Evolutionary conservation across 2,888 invertebrate species (phyloP), one percentile per base, ranked within the genome.

Genomic region (Troides helena): DNA sequence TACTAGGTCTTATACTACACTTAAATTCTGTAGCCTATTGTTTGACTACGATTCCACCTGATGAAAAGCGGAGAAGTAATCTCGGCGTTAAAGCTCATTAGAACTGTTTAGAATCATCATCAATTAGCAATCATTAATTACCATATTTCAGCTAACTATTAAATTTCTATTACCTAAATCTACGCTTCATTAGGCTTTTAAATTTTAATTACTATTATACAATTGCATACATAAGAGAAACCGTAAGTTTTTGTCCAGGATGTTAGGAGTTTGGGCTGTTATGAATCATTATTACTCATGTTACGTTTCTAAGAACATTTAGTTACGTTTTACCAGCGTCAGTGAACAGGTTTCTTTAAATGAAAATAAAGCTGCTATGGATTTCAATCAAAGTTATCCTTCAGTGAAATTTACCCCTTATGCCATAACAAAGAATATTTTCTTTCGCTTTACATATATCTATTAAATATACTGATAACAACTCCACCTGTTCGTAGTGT

Each of bases 241-340:
- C 21, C 12, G 62, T 43, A n/a, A 43, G 25, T 46, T 69, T 62
- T 50, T 68, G 62, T 62, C 43, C 65, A 66, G 66, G 70, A 70
- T 70, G 53, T 67, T 21, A 36, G 53, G 57, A 25, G 36, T 67
- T 67, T 25, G 59, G 53, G 7, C n/a, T 23, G 59, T 14, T 39
- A 25, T 70, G 70, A 70, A 25, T 70, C 70, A 70, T 53, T 30
- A 62, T 66, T 70, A 70, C 62, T 70, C 70, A 70, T 66, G 58
- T 63, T 57, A 63, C 25, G 50, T 63, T 63, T 53, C 58, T 50
- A 60, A 50, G 66, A 60, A 70, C 36, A 17, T 62, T 36, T 10
- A 18, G n/a, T 62, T 65, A 23, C n/a, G 39, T 36, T 43, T 62
- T 23, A n/a, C 30, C 53, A 46, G 23, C 10, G 63, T 7, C 14